Evolutionary conservation across 2,797 vertebrate species (phyloP), one percentile per base, ranked within the genome.

Genomic region (Propithecus deckenii): DNA sequence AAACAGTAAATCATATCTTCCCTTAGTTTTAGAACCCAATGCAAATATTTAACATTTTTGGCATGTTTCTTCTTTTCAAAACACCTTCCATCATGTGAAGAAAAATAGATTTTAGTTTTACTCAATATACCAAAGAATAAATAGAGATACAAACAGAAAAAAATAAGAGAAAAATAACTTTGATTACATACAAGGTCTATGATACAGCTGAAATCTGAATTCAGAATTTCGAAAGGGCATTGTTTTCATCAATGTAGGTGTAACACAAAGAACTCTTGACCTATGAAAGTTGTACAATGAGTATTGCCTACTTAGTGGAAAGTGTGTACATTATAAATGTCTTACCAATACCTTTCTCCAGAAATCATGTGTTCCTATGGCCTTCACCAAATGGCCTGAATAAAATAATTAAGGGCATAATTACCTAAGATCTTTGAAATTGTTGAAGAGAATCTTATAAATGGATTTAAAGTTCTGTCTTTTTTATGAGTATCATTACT

Each of bases 21-120:
- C 50, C 28, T 48, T 11, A 86, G 43, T 74, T 92, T 86, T 85
- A 67, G 9, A 89, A 71, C 17, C 87, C 18, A 22, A 18, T 78
- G 81, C 9, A 92, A 95, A 96, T 75, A 92, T 85, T 97, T 90
- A 88, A 87, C 59, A 81, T 69, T 78, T 46, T 88, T 74, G 72
- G 63, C 81, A 57, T 35, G 22, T 50, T 95, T 87, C 72, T 95
- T 95, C 85, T 79, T 87, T 85, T 92, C 35, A 95, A 97, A 95
- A 48, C 22, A 90, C n/a, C 35, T 96, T 50, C 41, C n/a, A 50
- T 61, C 20, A 65, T 38, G 22, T 65, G n/a, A 88, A 22, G 89
- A 18, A 30, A 95, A 86, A 81, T 38, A 78, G 15, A 81, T 43
- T 92, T 96, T 59, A 75, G 48, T 88, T 90, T 83, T 78, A 63